Base-by-base conservation (phyloP, 2,797 vertebrate genomes). In the Pterois miles region DNA sequence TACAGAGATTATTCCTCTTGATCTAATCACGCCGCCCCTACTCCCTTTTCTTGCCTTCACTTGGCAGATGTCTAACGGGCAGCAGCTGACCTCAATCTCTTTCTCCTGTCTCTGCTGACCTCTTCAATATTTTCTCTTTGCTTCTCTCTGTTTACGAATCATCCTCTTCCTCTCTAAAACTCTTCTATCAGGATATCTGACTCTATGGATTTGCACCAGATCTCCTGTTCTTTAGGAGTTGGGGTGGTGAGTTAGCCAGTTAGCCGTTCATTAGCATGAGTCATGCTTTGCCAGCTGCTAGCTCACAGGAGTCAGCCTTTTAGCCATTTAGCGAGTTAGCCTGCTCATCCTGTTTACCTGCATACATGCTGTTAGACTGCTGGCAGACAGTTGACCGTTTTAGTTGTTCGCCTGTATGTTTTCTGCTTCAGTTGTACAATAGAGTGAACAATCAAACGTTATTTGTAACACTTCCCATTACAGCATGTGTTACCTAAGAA, bases 171-270 rank as follows among this genome's bases (percentile, higher is more conserved):
- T 65, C 23, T 33, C 25, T 40, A 3, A 67, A 48, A 4, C 38
- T 46, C 34, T 36, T 81, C 72, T 58, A 52, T 78, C 87, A 86
- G 84, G 75, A 94, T 94, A 93, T 88, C 68, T 31, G 86, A 81
- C 62, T 80, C 71, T 69, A 58, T 94, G 90, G 91, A 94, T 64
- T 75, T 92, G 38, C 85, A 91, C 58, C 93, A 94, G 87, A 91
- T 91, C 77, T 81, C 86, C 69, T 92, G 88, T 80, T 78, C 80
- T 63, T 68, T 87, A 9, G 71, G 91, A 78, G 81, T 68, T 23
- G 74, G 53, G 50, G 86, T 89, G 94, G 94, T 94, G 88, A 94
- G 94, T 84, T 78, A 76, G 62, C 54, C 38, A 53, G 50, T 70
- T 77, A 74, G 74, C 73, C 1, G 5, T 20, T 52, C 59, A 8